Base-by-base conservation (phyloP, 2,797 vertebrate genomes). In the Acanthis flammea region DNA sequence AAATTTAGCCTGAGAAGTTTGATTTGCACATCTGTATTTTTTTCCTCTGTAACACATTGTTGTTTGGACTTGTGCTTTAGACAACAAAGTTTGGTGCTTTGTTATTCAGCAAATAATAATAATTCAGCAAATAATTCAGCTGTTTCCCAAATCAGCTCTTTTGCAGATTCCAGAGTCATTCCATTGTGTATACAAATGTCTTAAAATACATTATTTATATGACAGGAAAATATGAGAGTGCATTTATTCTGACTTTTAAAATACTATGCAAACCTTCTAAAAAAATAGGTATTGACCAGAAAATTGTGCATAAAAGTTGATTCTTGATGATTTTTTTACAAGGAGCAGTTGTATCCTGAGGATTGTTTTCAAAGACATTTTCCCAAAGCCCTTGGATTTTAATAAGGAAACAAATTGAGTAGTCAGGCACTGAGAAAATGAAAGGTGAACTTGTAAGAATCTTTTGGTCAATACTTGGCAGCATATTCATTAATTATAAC, bases 391-490 rank as follows among this genome's bases (percentile, higher is more conserved):
- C n/a, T 80, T 67, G 65, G 65, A 77, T 80, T 94, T 91, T 92
- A 94, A 83, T 87, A 86, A 80, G 67, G 70, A 94, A 88, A 85
- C 30, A 95, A 86, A 86, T 28, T 67, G 88, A 89, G 22, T 70
- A 85, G 58, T 79, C 84, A 95, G 74, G 85, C 83, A 62, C 23
- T 66, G 62, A 72, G 44, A 42, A 96, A 83, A 85, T 88, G 51
- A 94, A 95, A 84, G 74, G 68, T 51, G 94, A 92, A 95, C 92
- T 81, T 93, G 53, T 81, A 92, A 67, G 47, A 55, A 85, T 91
- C 30, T 92, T 94, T 85, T 88, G 76, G 91, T 95, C 75, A 89
- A 82, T 90, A 70, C 57, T 91, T 90, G 90, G 62, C 65, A 95
- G 75, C 28, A 19, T 31, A 51, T 79, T 90, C 74, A 84, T 77